phyloP scores from a whole-genome alignment of 2,888 invertebrate species.

The Caenorhabditis auriculariae region DNA sequence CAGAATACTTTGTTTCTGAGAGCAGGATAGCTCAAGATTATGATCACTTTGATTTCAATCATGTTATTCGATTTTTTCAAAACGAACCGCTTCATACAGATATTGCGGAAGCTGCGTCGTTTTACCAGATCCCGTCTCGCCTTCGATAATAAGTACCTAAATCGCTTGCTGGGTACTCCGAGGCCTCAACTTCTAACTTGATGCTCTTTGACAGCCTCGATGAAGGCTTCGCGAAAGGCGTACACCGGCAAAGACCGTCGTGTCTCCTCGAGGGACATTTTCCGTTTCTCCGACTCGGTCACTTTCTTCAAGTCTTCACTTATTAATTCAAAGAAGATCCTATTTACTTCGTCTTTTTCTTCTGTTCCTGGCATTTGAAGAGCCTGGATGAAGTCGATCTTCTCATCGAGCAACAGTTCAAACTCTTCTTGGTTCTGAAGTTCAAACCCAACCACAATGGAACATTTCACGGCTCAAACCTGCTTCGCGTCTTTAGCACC shows the following conservation, averaged over 20 bases:
- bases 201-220: slow-evolving; percentile 81
- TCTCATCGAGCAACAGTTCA: slow-evolving; percentile 85
- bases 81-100: slow-evolving; percentile 68
- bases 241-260: slow-evolving; percentile 89
- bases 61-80: background rate
- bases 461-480: background rate
- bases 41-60: background rate
- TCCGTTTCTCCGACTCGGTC: slow-evolving; percentile 51
- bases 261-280: slow-evolving; percentile 81
- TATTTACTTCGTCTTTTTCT: slow-evolving; percentile 40
- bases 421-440: slow-evolving; percentile 73
- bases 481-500: slow-evolving; percentile 41
- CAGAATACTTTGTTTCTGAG: background rate
- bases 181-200: slow-evolving; percentile 56
- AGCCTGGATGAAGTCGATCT: slow-evolving; percentile 91
- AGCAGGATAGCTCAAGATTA: background rate
- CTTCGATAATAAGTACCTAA: slow-evolving; percentile 66
- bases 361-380: slow-evolving; percentile 67
- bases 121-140: slow-evolving; percentile 74
- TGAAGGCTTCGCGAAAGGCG: slow-evolving; percentile 84
- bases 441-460: slow-evolving; percentile 1
- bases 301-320: too few relatives aligned
- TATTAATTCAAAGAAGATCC: too few relatives aligned
- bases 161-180: slow-evolving; percentile 34
- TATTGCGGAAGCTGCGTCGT: slow-evolving; percentile 72